These are phyloP conservation scores for Drosophila rhopaloa DNA, from an alignment of 1,140 invertebrate genomes.

Conservation along the genomic window DNA sequence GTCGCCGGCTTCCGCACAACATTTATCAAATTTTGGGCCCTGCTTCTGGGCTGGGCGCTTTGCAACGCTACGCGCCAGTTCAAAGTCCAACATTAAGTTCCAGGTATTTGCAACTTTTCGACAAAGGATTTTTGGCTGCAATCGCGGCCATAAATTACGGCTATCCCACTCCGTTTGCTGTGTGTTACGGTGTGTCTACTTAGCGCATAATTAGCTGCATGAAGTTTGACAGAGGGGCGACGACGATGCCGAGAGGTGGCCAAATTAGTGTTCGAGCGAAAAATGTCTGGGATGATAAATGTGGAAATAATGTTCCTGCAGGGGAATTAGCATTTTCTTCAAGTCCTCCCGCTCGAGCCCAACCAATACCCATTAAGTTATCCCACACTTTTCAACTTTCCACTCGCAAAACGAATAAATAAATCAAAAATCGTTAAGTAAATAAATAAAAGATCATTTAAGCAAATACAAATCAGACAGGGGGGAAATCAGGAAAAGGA, in stretches of 20 bases:
- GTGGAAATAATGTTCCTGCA: constrained; percentile 65
- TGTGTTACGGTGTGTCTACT: constrained; percentile 65
- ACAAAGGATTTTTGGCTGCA: constrained; percentile 83
- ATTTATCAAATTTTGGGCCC: constrained; percentile 74
- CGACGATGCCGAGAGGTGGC: constrained; percentile 15
- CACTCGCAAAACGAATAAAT: constrained; percentile 31
- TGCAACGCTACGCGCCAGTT: constrained; percentile 57
- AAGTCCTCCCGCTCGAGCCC: too few relatives aligned
- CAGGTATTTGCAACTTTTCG: constrained; percentile 83
- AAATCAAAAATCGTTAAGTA: constrained; percentile 63
- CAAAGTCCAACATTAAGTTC: constrained; percentile 82
- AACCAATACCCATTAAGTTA: background rate
- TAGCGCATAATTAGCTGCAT: constrained; percentile 83
- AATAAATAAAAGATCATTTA: constrained; percentile 76
- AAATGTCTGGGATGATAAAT: constrained; percentile 70
- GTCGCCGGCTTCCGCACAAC: constrained; percentile 67
- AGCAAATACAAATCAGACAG: constrained; percentile 58
- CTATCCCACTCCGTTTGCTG: constrained; percentile 2
- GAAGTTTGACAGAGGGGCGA: constrained; percentile 60
- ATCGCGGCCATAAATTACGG: constrained; percentile 76
- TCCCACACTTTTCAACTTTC: background rate
- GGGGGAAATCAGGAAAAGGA: constrained; percentile 6
- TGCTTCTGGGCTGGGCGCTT: too few relatives aligned
- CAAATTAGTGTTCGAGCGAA: constrained; percentile 54
- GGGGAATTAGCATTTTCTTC: constrained; percentile 12